Evolutionary conservation across 1,140 invertebrate genomes (phyloP), one percentile per base, ranked within the genome.

Genomic region (Bombus vancouverensis): DNA sequence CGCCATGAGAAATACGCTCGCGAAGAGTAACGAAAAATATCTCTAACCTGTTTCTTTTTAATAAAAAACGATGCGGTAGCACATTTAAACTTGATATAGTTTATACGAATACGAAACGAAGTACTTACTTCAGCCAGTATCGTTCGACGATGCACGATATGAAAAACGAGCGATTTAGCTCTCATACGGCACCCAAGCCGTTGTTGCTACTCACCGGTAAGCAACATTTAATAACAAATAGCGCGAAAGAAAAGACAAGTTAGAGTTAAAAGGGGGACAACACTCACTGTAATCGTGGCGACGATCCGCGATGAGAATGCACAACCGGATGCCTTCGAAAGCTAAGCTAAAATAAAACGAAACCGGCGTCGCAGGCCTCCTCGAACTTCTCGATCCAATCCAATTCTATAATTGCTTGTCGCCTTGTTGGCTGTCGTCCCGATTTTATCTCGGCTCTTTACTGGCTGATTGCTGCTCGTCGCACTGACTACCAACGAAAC

Each of bases 331-430:
- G 93, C 94, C 93, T 92, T 93, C 93, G 89, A 92, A 93, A 93
- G 92, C 92, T 91, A 91, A 93, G 94, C 92, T 93, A 94, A 95
- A 95, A 95, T 95, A 95, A 95, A 95, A 94, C 92, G 92, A 95
- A 93, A 93, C 88, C 86, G 88, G 79, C 89, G 89, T 81, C 87
- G 89, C 87, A 86, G 87, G 83, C 88, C 92, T 92, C 90, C 86
- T 87, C 91, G 91, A 93, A 92, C 91, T 91, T 92, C 93, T 92
- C 90, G 92, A 95, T 94, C 94, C 90, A 92, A 93, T 93, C 92
- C 93, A 91, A 94, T 89, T 95, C 95, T 95, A 95, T 95, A 95
- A 95, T 95, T 95, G 95, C 93, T 93, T 92, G 82, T 89, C 83
- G 90, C 85, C 91, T 92, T 71, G 81, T 95, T 95, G 94, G 95